phyloP scores from a whole-genome alignment of 2,797 vertebrate genomes.

The Fistularia tabacaria region DNA sequence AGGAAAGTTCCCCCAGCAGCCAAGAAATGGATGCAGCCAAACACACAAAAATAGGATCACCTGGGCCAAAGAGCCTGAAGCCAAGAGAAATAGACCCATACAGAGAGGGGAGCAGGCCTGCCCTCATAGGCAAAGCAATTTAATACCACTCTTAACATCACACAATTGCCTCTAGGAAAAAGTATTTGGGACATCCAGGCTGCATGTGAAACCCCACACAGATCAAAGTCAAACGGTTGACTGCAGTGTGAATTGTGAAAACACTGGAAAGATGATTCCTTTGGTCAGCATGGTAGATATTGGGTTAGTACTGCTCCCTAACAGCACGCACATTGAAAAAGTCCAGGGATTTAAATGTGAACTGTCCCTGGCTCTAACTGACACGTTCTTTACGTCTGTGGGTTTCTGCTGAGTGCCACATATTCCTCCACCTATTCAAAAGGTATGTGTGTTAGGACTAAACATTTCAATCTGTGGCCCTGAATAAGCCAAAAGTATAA shows the following conservation, averaged over 20 bases:
- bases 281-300: conserved; percentile 1
- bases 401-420: too few species aligned
- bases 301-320: neutral
- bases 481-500: too few species aligned
- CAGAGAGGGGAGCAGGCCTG: conserved; percentile 39
- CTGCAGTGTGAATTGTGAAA: conserved; percentile 1
- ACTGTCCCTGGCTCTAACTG: too few species aligned
- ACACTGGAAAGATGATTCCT: conserved; percentile 21
- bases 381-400: too few species aligned
- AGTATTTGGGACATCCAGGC: conserved; percentile 10
- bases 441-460: too few species aligned
- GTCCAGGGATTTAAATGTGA: too few species aligned
- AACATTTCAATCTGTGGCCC: too few species aligned
- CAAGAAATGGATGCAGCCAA: conserved; percentile 44
- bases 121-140: conserved; percentile 30
- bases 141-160: conserved; percentile 31
- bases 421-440: too few species aligned
- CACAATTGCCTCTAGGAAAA: conserved; percentile 52
- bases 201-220: conserved; percentile 40
- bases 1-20: conserved; percentile 43
- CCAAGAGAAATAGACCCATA: conserved; percentile 62
- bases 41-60: conserved; percentile 46
- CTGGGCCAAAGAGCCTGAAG: conserved; percentile 20
- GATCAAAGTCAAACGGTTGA: conserved; percentile 37
- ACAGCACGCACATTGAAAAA: neutral